Base-by-base conservation (phyloP, 2,113 vertebrate species). In the Callopanchax toddi region DNA sequence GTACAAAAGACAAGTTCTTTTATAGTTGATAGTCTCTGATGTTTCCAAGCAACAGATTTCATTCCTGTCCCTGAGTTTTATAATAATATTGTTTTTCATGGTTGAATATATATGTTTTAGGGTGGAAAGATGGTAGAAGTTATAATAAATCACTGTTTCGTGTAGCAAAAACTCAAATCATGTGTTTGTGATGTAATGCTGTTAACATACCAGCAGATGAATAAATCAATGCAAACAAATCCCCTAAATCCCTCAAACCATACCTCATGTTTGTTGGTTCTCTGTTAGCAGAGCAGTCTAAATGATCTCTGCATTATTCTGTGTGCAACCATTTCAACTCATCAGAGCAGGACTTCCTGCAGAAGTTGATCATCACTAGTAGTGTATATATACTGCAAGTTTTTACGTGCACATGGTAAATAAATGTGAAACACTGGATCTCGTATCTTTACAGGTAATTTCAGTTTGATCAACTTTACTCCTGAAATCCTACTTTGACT, bases 151-250 rank as follows among this genome's bases (percentile, higher is more conserved):
- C 6, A 26, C 26, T 4, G 26, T 6, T 26, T 26, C 26, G 26
- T 4, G 6, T 26, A 43, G n/a, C 6, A 34, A 49, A 34, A n/a
- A 23, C 11, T 23, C 34, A 34, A 44, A 40, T 15, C 54, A 4
- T 4, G 6, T 26, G 26, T 4, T 6, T 26, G 26, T 26, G 26
- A 26, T 26, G 3, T 26, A 25, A 76, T 57, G 25, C 44, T 46
- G 42, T 54, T 37, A 9, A 71, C 42, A 16, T 22, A 61, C 20
- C 58, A 45, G 39, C 64, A 48, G 67, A 59, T 68, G 12, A 34
- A 54, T 39, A 46, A 44, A 60, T 36, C 40, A 68, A 42, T 49
- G 18, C 42, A 83, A 71, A 57, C 46, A 73, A 68, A 73, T 50
- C 57, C n/a, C 34, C 53, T 23, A 69, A 77, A 78, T 32, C 50